Percentiles rank a stretch among this genome's conserved stretches.
These are phyloP conservation scores for Ectemnius lituratus DNA, from an alignment of 2,888 invertebrate species.

Conservation along the genomic window DNA sequence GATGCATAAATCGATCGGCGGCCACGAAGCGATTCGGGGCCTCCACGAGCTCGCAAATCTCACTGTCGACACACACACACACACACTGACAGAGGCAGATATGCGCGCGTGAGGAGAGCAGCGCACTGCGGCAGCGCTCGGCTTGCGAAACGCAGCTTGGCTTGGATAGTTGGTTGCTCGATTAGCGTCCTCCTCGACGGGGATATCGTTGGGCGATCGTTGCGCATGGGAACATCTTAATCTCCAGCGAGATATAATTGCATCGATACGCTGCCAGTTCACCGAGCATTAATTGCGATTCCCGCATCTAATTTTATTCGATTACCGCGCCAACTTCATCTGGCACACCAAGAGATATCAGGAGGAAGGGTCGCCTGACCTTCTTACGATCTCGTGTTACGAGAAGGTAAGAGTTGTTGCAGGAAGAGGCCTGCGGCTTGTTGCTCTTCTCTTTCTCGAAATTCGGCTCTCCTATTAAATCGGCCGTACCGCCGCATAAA, in stretches of 20 bases:
- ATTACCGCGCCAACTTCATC: not conserved
- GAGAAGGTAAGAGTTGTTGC: not conserved
- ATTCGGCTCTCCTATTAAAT: slow-evolving; percentile 10
- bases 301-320: slow-evolving; percentile 2
- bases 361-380: not conserved
- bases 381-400: not conserved
- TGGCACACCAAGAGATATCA: not conserved
- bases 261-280: not conserved
- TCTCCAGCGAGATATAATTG: slow-evolving; percentile 1
- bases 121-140: not conserved
- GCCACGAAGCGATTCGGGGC: slow-evolving; percentile 10
- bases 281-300: not conserved
- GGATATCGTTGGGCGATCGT: slow-evolving; percentile 2
- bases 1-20: slow-evolving; percentile 28
- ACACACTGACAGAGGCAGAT: not conserved
- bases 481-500: not conserved
- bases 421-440: not conserved
- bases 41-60: not conserved
- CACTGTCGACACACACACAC: not conserved
- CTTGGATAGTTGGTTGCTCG: not conserved
- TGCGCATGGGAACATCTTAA: slow-evolving; percentile 7
- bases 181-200: not conserved
- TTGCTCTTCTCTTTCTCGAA: not conserved
- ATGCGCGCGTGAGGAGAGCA: not conserved
- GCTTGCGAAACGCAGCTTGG: not conserved